Conservation (phyloP, 2,888 invertebrate species). For the Siphlonurus alternatus region DNA sequence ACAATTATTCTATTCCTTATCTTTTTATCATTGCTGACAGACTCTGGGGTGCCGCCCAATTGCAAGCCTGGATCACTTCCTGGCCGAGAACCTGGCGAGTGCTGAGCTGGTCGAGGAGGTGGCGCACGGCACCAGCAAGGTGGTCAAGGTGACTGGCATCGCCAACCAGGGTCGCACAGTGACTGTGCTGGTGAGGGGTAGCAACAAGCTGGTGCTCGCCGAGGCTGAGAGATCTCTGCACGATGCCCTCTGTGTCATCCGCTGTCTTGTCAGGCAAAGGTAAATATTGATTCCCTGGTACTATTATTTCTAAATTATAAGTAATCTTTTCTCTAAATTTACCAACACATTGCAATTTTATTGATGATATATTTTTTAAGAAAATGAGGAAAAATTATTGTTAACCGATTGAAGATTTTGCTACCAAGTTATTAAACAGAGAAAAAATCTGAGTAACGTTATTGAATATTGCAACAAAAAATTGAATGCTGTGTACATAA, state of each 20-base stretch:
- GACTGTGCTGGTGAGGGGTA: constrained; percentile 78
- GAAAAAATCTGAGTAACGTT: too few relatives aligned
- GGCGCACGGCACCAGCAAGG: constrained; percentile 69
- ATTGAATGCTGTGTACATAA: too few relatives aligned
- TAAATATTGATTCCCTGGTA: constrained; percentile 16
- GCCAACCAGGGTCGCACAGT: constrained; percentile 78
- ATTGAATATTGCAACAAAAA: too few relatives aligned
- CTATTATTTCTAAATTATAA: neutral
- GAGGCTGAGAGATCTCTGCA: constrained; percentile 85
- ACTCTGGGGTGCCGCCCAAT: constrained; percentile 87
- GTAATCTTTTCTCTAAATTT: neutral
- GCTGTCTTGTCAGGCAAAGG: constrained; percentile 87
- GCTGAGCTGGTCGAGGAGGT: constrained; percentile 94
- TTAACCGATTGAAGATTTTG: neutral
- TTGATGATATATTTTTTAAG: neutral
- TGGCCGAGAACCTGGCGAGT: constrained; percentile 72
- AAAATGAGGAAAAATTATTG: neutral
- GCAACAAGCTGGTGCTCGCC: constrained; percentile 74
- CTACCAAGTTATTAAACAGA: too few relatives aligned
- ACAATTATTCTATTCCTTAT: too few relatives aligned
- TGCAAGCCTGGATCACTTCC: constrained; percentile 96
- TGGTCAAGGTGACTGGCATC: constrained; percentile 85
- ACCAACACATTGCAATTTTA: neutral
- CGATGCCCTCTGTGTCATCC: constrained; percentile 83
- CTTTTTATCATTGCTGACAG: constrained; percentile 25